These are phyloP conservation scores for Epiblema foenella DNA, from an alignment of 2,888 invertebrate species.

Conservation along the genomic window DNA sequence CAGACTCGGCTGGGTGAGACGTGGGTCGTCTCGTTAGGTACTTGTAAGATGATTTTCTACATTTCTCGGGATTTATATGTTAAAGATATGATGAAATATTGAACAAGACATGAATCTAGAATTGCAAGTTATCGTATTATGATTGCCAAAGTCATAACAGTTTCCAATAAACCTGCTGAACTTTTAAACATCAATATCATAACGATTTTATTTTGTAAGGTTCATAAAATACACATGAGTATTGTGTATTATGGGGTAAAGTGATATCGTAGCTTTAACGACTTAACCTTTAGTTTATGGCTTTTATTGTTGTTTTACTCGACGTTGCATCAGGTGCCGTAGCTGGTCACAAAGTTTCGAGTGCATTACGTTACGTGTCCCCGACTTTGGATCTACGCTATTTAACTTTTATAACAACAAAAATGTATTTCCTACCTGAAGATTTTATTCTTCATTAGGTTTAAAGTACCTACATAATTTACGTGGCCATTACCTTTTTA, in stretches of 20 bases:
- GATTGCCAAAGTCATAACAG: conserved; percentile 19
- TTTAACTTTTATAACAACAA: conserved; percentile 4
- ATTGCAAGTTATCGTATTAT: conserved; percentile 50
- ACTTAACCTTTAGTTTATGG: conserved; percentile 38
- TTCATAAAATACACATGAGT: conserved; percentile 6
- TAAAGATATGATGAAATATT: conserved; percentile 66
- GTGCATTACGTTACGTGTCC: conserved; percentile 9
- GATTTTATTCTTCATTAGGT: too few relatives aligned
- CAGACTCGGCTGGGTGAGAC: conserved; percentile 46
- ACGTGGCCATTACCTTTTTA: too few relatives aligned
- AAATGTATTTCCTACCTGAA: not conserved
- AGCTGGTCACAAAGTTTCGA: conserved; percentile 32
- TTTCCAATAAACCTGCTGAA: conserved; percentile 33
- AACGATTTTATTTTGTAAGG: conserved; percentile 25
- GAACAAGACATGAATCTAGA: conserved; percentile 64
- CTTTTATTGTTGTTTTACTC: conserved; percentile 37
- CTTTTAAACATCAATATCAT: conserved; percentile 35
- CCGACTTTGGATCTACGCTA: conserved; percentile 9
- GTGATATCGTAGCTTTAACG: conserved; percentile 33
- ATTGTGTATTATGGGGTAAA: conserved; percentile 7
- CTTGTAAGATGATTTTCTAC: conserved; percentile 65
- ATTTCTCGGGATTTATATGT: conserved; percentile 66
- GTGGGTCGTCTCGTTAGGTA: conserved; percentile 63
- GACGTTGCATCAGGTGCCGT: conserved; percentile 38
- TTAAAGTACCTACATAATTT: too few relatives aligned